Base-by-base conservation (phyloP, 2,113 vertebrate genomes). In the Gopherus evgoodei region DNA sequence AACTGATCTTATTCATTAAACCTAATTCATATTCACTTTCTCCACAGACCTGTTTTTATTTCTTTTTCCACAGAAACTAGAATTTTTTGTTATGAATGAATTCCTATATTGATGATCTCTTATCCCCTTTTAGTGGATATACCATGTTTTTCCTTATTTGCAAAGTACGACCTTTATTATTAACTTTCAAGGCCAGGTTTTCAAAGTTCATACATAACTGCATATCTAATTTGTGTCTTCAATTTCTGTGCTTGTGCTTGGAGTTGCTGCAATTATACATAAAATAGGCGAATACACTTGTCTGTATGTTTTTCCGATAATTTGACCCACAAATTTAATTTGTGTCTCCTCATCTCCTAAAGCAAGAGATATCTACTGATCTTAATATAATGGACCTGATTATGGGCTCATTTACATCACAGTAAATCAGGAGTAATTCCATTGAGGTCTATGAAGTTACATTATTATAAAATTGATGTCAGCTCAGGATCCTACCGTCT, bases 381-480 rank as follows among this genome's bases (percentile, higher is more conserved):
- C 59, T 62, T 35, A 35, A 65, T 35, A 65, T 65, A 65, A 65
- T 35, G 6, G 29, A 35, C 31, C 59, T 17, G 31, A 35, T 31
- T 65, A 35, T 17, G 14, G 12, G 7, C 13, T 65, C 14, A 65
- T 65, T 65, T 65, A 65, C 31, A 65, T 31, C 31, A n/a, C 81
- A 53, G 76, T 84, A 92, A 90, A 92, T 90, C 49, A 72, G 59
- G 57, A 83, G 50, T 44, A 92, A 83, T 76, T 65, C 29, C 50
- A n/a, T 50, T 0, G 27, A 78, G 22, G 90, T 92, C 29, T 47
- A 65, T 50, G 35, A 93, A 91, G 25, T 87, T 72, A 93, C 65
- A 59, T 69, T 57, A 53, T 87, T 75, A 91, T 53, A 86, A 96
- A 94, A 87, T 21, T 38, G 57, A 47, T 35, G 57, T 91, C 88